Conservation (phyloP, 2,113 vertebrate species). For the Oenanthe melanoleuca region DNA sequence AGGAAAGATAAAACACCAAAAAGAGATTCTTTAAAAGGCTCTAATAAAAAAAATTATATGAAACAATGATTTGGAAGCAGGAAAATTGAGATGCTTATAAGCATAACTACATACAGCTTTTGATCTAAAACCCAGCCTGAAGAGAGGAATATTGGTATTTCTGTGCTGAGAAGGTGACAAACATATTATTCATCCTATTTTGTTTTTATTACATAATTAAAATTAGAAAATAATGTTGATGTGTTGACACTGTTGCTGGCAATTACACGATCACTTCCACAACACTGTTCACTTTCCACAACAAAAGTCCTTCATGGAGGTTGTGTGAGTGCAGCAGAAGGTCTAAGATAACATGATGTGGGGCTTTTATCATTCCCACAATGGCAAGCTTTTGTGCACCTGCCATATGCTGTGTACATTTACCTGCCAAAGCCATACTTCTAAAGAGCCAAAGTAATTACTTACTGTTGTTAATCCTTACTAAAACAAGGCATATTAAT, state of each 20-base stretch:
- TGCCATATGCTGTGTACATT: not conserved
- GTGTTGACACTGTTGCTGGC: not conserved
- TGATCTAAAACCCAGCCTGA: not conserved
- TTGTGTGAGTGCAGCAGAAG: not conserved
- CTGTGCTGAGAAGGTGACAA: not conserved
- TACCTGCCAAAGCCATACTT: not conserved
- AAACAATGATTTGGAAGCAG: not conserved
- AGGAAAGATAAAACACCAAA: not conserved
- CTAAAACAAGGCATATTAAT: not conserved
- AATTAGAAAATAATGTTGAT: not conserved
- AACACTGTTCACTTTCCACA: not conserved
- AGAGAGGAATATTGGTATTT: not conserved
- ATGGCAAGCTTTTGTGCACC: not conserved
- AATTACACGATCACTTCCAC: not conserved
- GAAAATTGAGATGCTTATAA: not conserved
- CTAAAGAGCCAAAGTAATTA: not conserved
- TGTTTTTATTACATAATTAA: not conserved
- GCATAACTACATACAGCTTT: not conserved
- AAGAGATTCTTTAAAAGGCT: not conserved
- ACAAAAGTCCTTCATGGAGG: not conserved
- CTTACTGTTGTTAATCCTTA: not conserved
- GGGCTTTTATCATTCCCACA: not conserved
- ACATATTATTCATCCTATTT: not conserved
- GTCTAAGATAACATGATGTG: not conserved
- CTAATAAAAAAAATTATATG: not conserved